A percentile compares a stretch with the other conserved stretches of the same genome.
Evolutionary conservation across 2,797 vertebrate genomes (phyloP).

Genomic region (Lepidocolaptes lacrymiger): DNA sequence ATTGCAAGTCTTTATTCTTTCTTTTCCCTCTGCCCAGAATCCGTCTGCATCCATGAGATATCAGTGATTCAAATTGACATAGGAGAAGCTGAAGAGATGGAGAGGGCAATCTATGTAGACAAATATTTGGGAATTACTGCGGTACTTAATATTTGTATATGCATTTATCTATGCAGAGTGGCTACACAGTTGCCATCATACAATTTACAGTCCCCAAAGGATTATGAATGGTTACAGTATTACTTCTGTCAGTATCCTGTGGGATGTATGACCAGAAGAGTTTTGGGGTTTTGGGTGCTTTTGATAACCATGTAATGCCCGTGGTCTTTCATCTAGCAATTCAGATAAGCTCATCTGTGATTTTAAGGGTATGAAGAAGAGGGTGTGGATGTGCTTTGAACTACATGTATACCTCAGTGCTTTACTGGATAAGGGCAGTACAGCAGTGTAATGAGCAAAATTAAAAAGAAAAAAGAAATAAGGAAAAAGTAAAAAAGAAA

Average conservation of each 20-base stretch:
- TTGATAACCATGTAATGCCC: neutral
- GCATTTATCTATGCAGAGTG: neutral
- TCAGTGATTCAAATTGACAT: neutral
- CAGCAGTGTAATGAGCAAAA: neutral
- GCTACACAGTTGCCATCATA: neutral
- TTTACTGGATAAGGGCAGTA: neutral
- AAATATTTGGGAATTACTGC: neutral
- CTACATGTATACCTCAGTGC: neutral
- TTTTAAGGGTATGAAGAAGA: neutral
- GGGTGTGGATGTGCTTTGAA: neutral
- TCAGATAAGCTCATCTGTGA: neutral
- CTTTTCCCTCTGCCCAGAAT: neutral
- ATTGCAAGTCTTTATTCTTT: neutral
- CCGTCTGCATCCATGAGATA: neutral
- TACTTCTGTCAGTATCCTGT: neutral
- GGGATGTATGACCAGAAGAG: neutral
- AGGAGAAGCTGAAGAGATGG: neutral
- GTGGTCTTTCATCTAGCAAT: neutral
- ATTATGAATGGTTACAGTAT: neutral
- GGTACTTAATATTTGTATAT: neutral
- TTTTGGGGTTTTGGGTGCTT: neutral
- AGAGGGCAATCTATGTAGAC: neutral
- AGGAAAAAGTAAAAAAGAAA: neutral
- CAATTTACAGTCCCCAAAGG: neutral
- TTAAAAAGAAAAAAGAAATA: neutral